phyloP scores from a whole-genome alignment of 2,888 invertebrate genomes.

The Polymixis flavicincta region DNA sequence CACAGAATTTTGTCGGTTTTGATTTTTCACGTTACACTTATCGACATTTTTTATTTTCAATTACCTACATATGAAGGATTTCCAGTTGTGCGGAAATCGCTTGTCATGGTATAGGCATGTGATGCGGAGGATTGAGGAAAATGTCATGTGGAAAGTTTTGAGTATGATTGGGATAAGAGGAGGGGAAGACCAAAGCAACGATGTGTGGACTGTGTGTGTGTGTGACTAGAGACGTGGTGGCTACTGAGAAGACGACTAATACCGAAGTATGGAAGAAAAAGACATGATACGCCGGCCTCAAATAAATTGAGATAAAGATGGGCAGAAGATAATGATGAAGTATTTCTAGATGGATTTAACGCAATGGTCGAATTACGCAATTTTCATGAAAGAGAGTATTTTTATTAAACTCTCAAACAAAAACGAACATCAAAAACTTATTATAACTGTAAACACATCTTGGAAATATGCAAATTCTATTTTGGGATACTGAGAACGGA shows the following conservation, averaged over 20 bases:
- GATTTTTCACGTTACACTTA: background rate
- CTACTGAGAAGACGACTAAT: background rate
- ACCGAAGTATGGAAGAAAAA: background rate
- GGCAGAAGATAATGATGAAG: too few species aligned
- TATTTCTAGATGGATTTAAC: background rate
- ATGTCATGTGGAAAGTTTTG: background rate
- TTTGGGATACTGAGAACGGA: conserved; percentile 51
- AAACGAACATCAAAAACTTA: conserved; percentile 36
- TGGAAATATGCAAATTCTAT: conserved; percentile 61
- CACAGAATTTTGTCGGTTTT: too few species aligned
- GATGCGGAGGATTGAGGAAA: background rate
- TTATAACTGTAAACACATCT: conserved; percentile 51
- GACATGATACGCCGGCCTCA: background rate
- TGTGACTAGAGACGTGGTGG: background rate
- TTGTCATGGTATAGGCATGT: background rate
- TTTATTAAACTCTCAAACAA: background rate
- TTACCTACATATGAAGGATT: background rate
- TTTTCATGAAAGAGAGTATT: background rate
- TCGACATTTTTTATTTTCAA: background rate
- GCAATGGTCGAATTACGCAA: background rate
- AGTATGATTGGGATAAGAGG: background rate
- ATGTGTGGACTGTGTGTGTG: background rate
- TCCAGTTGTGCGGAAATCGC: background rate
- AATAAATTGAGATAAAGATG: background rate
- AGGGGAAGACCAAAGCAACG: background rate